Evolutionary conservation across 1,140 invertebrate genomes (phyloP).

Genomic region (Ooceraea biroi): DNA sequence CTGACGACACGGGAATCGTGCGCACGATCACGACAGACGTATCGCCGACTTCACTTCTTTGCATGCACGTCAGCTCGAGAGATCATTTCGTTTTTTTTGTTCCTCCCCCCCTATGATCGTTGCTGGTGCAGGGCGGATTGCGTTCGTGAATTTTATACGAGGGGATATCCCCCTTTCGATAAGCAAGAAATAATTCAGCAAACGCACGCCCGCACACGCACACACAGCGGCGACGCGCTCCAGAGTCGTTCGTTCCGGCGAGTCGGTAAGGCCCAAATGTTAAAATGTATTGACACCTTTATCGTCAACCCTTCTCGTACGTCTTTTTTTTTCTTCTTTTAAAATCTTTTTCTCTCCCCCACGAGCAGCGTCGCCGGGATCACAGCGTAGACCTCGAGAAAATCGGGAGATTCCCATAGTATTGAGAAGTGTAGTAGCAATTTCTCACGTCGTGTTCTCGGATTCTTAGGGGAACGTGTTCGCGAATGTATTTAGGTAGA

Average conservation of each 20-base stretch:
- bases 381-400: constrained; percentile 54
- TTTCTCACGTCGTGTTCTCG: constrained; percentile 10
- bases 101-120: neutral
- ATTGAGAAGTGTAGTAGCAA: constrained; percentile 61
- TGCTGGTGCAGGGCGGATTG: neutral
- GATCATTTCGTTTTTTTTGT: constrained; percentile 20
- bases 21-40: constrained; percentile 27
- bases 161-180: neutral
- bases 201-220: neutral
- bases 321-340: neutral
- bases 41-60: constrained; percentile 62
- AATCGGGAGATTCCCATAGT: constrained; percentile 52
- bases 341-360: neutral
- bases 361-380: constrained; percentile 62
- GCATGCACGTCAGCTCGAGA: constrained; percentile 38
- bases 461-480: constrained; percentile 35
- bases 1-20: constrained; percentile 13
- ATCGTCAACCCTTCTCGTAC: constrained; percentile 53
- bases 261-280: constrained; percentile 48
- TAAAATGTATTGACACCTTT: constrained; percentile 43
- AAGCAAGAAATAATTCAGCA: constrained; percentile 13
- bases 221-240: constrained; percentile 15
- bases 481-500: constrained; percentile 71
- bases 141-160: constrained; percentile 43
- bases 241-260: constrained; percentile 20